A percentile compares a stretch with the other conserved stretches of the same genome.
Evolutionary conservation across 37 sponge, comb jelly and placozoan genomes (phyloP).

Genomic region (Bolinopsis microptera): DNA sequence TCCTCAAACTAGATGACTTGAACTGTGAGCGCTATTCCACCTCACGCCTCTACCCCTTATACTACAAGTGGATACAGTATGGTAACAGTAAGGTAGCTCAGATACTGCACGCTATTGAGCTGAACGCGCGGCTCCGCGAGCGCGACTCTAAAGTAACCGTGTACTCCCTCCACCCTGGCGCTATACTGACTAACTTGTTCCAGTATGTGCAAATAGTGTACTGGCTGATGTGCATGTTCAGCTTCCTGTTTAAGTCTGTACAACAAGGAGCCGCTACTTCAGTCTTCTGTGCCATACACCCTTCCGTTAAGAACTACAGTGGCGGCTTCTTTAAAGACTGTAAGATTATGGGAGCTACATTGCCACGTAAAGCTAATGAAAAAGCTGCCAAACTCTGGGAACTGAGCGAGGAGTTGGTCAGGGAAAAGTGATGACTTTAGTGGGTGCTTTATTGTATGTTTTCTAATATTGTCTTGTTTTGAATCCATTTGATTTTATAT

Average conservation of each 20-base stretch:
- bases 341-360: conserved; percentile 24
- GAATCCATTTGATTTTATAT: not conserved
- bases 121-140: conserved; percentile 69
- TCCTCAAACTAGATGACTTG: conserved; percentile 2
- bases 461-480: not conserved
- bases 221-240: not conserved
- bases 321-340: conserved; percentile 68
- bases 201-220: not conserved
- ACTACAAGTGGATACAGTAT: conserved; percentile 35
- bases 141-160: conserved; percentile 68
- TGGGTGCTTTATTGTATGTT: not conserved
- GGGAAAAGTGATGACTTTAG: not conserved
- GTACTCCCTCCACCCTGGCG: conserved; percentile 73
- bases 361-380: conserved; percentile 3
- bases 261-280: conserved; percentile 73
- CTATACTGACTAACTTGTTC: conserved; percentile 57
- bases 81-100: conserved; percentile 58
- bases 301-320: conserved; percentile 71
- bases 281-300: conserved; percentile 76
- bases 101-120: conserved; percentile 70
- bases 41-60: not conserved
- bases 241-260: conserved; percentile 39
- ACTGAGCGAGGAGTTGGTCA: conserved; percentile 10
- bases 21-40: not conserved
- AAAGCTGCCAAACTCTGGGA: conserved; percentile 1